Evolutionary conservation across 2,113 vertebrate genomes (phyloP), one percentile per base, ranked within the genome.

Genomic region (Neofelis nebulosa): DNA sequence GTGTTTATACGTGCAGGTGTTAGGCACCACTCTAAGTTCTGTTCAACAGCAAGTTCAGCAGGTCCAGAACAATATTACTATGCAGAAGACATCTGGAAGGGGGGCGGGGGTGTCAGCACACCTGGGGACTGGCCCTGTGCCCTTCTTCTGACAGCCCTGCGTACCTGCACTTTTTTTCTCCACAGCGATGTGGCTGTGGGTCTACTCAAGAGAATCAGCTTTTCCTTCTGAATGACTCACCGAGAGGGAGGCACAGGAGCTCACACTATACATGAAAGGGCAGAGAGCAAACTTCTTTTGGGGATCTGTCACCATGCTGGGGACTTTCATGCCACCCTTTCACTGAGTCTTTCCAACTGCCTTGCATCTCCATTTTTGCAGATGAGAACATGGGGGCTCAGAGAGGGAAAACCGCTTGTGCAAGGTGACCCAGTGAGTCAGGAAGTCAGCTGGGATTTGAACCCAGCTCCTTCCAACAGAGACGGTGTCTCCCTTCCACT

Each of bases 111-210:
- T 12, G 1, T 73, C 27, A 8, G 55, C 31, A 55, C 52, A 83
- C 38, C 15, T 50, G 21, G 65, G 16, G 86, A n/a, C 10, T 23
- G 16, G 21, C 55, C 23, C 55, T 57, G 48, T 13, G 5, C 36
- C 52, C 55, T 74, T 16, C 16, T 66, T 18, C 33, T 38, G 52
- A 82, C 7, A 19, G 36, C 21, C 76, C 52, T 7, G 33, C 0
- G 31, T 15, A 27, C 36, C 55, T 69, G 79, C 0, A 16, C 7
- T 50, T 61, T 79, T 50, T 50, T 21, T 41, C 29, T 80, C 36
- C 41, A 6, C 1, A 0, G 78, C 5, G 21, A 50, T 1, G 12
- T 7, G 3, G 14, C 55, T 16, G 1, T n/a, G 11, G 5, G 18
- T 38, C 55, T 50, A 19, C 33, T 68, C 57, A 57, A 71, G 63